phyloP scores from a whole-genome alignment of 2,113 vertebrate genomes.

The Castor canadensis region DNA sequence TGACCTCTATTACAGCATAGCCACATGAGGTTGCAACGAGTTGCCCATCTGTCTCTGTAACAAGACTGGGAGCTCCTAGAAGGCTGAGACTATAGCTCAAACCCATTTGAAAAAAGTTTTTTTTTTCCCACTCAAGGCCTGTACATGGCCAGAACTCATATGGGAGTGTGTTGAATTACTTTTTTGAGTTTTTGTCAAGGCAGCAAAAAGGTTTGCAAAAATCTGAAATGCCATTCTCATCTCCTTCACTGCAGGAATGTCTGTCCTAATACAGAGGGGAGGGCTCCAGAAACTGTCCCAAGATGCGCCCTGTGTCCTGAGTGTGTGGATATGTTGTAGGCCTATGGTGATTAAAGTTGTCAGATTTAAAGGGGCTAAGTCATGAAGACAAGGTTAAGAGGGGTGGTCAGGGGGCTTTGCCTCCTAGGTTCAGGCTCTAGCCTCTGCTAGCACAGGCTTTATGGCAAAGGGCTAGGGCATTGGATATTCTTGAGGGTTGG shows the following conservation, averaged over 20 bases:
- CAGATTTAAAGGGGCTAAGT: neutral
- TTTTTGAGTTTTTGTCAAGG: neutral
- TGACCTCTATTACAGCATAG: conserved; percentile 64
- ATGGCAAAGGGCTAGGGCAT: neutral
- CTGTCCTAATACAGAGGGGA: neutral
- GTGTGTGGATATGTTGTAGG: neutral
- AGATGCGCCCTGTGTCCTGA: neutral
- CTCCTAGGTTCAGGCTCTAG: neutral
- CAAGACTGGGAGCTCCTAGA: neutral
- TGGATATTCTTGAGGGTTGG: neutral
- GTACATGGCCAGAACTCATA: neutral
- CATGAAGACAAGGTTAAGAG: neutral
- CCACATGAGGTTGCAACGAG: neutral
- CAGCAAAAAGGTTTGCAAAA: neutral
- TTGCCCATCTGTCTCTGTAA: conserved; percentile 52
- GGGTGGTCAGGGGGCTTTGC: neutral
- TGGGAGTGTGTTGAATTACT: neutral
- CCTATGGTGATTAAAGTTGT: rapidly evolving
- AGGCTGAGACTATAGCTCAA: neutral
- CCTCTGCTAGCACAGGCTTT: neutral
- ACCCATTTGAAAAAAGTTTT: neutral
- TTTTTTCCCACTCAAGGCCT: neutral
- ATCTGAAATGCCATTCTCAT: neutral
- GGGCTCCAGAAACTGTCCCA: neutral
- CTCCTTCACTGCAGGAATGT: neutral